Conservation (phyloP, 2,113 vertebrate species). For the Alexandromys fortis region DNA sequence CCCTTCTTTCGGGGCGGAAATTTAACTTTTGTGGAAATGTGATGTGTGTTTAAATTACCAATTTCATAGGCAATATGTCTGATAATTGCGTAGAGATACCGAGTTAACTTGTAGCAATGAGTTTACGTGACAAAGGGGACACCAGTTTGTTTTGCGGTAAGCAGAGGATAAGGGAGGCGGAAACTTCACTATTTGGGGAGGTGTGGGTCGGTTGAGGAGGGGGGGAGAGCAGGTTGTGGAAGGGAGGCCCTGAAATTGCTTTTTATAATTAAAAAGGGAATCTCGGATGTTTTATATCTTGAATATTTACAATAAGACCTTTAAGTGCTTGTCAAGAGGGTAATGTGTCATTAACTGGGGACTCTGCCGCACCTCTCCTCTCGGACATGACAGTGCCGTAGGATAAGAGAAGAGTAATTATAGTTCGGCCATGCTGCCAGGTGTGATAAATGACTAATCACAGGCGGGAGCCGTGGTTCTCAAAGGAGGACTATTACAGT, state of each 20-base stretch:
- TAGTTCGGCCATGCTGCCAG: constrained; percentile 99
- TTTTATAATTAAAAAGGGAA: constrained; percentile 93
- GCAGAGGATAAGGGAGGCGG: constrained; percentile 76
- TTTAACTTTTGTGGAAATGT: constrained; percentile 86
- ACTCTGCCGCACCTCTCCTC: constrained; percentile 89
- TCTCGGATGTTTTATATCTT: constrained; percentile 91
- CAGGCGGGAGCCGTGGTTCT: constrained; percentile 94
- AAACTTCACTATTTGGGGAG: constrained; percentile 85
- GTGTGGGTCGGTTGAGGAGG: background rate
- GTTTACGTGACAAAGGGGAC: constrained; percentile 82
- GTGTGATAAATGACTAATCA: constrained; percentile 99
- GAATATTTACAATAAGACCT: constrained; percentile 91
- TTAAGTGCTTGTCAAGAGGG: constrained; percentile 90
- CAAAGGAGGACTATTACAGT: constrained; percentile 99
- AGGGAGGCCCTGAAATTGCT: constrained; percentile 86
- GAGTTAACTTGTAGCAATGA: constrained; percentile 82
- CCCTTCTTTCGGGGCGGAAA: constrained; percentile 83
- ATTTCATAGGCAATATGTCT: constrained; percentile 84
- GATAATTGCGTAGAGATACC: constrained; percentile 88
- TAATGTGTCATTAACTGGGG: constrained; percentile 92
- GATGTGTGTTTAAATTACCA: constrained; percentile 84
- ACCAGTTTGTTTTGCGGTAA: constrained; percentile 83
- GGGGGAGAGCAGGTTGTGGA: constrained; percentile 7
- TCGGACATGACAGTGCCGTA: constrained; percentile 96
- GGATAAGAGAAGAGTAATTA: constrained; percentile 99